phyloP scores from a whole-genome alignment of 2,797 vertebrate genomes.

The Limosa lapponica region DNA sequence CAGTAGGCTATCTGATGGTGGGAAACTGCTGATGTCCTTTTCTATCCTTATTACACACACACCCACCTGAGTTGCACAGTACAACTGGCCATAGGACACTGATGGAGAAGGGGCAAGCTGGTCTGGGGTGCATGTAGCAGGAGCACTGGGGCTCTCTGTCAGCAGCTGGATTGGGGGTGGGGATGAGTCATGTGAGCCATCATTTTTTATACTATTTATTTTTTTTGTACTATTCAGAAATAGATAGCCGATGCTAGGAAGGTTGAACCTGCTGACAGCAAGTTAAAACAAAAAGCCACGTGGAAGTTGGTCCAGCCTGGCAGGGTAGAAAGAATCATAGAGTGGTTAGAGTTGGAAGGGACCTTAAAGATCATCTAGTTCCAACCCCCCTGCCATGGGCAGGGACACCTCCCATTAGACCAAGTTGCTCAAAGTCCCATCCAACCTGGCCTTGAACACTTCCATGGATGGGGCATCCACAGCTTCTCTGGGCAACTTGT shows the following conservation, averaged over 20 bases:
- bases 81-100: neutral
- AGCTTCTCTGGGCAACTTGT: neutral
- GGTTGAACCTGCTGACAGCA: neutral
- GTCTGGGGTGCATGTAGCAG: neutral
- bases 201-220: neutral
- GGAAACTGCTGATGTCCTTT: neutral
- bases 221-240: neutral
- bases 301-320: neutral
- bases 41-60: rapidly evolving
- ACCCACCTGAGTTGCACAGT: neutral
- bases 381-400: neutral
- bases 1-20: neutral
- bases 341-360: neutral
- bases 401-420: neutral
- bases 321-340: neutral
- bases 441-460: neutral
- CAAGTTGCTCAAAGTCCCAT: neutral
- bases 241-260: neutral
- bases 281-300: neutral
- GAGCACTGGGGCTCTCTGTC: neutral
- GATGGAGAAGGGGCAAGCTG: neutral
- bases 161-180: neutral
- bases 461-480: neutral
- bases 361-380: neutral
- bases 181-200: neutral